Evolutionary conservation across 1,140 invertebrate species (phyloP).

Genomic region (Cydia fagiglandana): DNA sequence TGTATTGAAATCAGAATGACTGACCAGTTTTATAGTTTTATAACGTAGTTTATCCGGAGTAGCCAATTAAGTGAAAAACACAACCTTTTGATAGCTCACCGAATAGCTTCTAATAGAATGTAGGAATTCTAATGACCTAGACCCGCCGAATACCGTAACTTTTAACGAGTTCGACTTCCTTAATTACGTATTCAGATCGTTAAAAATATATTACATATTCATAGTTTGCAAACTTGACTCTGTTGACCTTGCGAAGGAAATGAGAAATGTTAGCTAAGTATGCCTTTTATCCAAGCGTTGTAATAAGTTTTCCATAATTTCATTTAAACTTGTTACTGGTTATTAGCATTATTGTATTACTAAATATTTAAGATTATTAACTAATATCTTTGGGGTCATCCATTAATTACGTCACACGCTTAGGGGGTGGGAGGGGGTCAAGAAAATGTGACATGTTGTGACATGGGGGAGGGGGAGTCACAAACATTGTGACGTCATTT

Average conservation of each 20-base stretch:
- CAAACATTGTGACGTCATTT: too few species aligned
- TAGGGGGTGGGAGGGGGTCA: too few species aligned
- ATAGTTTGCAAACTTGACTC: constrained; percentile 9
- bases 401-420: too few species aligned
- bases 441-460: too few species aligned
- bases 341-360: too few species aligned
- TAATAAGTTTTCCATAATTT: neutral
- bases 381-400: too few species aligned
- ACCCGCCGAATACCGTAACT: constrained; percentile 9
- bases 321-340: too few species aligned
- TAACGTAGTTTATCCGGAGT: neutral
- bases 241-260: neutral
- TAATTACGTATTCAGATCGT: constrained; percentile 6
- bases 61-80: neutral
- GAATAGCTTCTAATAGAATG: neutral
- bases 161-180: constrained; percentile 7
- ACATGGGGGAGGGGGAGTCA: too few species aligned
- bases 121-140: constrained; percentile 12
- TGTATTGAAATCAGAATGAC: too few species aligned
- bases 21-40: too few species aligned
- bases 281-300: neutral
- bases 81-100: neutral
- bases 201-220: constrained; percentile 16
- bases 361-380: too few species aligned
- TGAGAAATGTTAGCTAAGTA: neutral